A percentile compares a stretch with the other conserved stretches of the same genome.
phyloP scores from a whole-genome alignment of 2,888 invertebrate species.

The Didymodactylos carnosus region DNA sequence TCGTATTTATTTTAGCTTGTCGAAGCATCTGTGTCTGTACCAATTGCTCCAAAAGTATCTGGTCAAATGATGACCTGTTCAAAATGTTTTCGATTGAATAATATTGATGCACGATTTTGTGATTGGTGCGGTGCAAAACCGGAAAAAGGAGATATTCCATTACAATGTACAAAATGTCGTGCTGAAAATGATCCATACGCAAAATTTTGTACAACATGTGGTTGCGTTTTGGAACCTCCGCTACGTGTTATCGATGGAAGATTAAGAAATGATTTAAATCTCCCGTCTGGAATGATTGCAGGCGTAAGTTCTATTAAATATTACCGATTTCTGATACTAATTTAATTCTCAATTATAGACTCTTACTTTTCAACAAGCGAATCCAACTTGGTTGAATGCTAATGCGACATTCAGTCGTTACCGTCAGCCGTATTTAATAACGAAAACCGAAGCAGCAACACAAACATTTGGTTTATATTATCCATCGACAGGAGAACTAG shows the following conservation, averaged over 20 bases:
- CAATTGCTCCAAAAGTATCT: conserved; percentile 19
- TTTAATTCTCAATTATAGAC: neutral
- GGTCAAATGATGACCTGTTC: conserved; percentile 23
- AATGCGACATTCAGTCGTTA: neutral
- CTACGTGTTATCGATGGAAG: neutral
- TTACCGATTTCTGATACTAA: no score
- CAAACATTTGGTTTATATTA: conserved; percentile 35
- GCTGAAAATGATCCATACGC: conserved; percentile 27
- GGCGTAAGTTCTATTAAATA: neutral
- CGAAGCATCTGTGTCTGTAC: conserved; percentile 15
- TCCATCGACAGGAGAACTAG: conserved; percentile 24
- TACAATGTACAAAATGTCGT: conserved; percentile 24
- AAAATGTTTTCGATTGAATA: conserved; percentile 28
- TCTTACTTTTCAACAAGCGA: neutral
- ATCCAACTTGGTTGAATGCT: neutral
- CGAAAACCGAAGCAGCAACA: conserved; percentile 19
- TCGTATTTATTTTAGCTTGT: neutral
- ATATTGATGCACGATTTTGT: conserved; percentile 28
- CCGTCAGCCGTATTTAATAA: neutral
- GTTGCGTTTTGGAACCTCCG: conserved; percentile 24
- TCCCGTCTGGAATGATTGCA: neutral
- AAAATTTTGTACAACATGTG: conserved; percentile 26
- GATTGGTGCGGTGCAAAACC: conserved; percentile 32
- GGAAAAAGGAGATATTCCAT: conserved; percentile 18
- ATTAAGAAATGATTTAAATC: neutral